Evolutionary conservation across 2,888 invertebrate genomes (phyloP).

Genomic region (Rambutsinella grinnellia): DNA sequence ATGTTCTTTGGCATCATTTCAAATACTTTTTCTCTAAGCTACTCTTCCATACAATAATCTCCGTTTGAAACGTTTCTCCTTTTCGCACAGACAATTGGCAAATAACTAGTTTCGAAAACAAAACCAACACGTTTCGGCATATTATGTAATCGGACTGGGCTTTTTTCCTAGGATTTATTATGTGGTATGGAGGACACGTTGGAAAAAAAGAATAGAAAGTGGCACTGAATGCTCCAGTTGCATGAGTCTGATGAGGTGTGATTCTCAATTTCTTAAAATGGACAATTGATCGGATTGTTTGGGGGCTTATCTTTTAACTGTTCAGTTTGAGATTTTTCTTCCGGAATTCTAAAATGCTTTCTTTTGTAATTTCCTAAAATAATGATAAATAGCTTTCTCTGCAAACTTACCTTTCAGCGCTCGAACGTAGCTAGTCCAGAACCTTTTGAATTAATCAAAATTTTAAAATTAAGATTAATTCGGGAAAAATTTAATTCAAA

Average conservation of each 20-base stretch:
- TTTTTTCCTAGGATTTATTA: not conserved
- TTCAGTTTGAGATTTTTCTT: too few species aligned
- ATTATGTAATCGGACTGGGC: not conserved
- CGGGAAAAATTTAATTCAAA: too few species aligned
- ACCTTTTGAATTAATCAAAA: too few species aligned
- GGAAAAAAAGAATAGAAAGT: too few species aligned
- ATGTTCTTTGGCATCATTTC: slow-evolving; percentile 30
- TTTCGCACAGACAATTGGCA: not conserved
- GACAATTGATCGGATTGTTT: too few species aligned
- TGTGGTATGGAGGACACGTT: not conserved
- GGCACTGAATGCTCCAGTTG: not conserved
- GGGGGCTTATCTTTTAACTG: too few species aligned
- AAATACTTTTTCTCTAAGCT: slow-evolving; percentile 2
- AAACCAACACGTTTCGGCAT: not conserved
- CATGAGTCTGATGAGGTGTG: too few species aligned
- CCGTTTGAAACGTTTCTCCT: not conserved
- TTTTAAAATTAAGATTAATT: too few species aligned
- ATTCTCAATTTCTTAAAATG: too few species aligned
- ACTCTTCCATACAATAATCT: not conserved
- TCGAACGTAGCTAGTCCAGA: slow-evolving; percentile 94
- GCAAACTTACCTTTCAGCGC: slow-evolving; percentile 93
- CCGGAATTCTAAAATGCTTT: too few species aligned
- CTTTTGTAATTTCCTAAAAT: too few species aligned
- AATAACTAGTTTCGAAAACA: not conserved
- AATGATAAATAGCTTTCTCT: too few species aligned